Base-by-base conservation (phyloP, 1,140 invertebrate genomes). In the Eueides isabella region DNA sequence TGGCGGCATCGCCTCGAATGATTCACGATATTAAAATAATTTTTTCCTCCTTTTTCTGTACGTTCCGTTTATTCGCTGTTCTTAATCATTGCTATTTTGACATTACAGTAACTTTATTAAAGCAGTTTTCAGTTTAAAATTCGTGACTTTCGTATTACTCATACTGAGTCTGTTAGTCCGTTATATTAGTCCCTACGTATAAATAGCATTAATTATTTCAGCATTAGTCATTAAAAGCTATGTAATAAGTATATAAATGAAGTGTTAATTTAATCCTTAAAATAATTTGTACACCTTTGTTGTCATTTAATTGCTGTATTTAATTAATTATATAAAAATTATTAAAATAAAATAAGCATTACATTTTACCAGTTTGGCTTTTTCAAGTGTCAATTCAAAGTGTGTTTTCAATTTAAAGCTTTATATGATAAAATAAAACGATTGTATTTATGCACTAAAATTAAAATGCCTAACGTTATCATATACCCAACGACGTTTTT, bases 11-110 rank as follows among this genome's bases (percentile, higher is more conserved):
- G 48, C 29, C 28, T 31, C 26, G 69, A 68, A 76, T 90, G 89
- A 91, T 85, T 91, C 88, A 91, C 71, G 66, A 83, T 72, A 85
- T 88, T 66, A 82, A 89, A 91, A 90, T 91, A 89, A 88, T 86
- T 79, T 61, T 80, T 74, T 78, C 82, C 84, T 82, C 86, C 83
- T 85, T 84, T 77, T 82, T 85, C 77, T 77, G 75, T 78, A 74
- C 75, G 64, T 74, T 79, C 80, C 67, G 78, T 77, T 74, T 76
- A 75, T 69, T 78, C 63, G 44, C 61, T 61, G 75, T 79, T 76
- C 79, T 88, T 85, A 86, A 88, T 88, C 83, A 85, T 85, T 73
- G 29, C 62, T 67, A 74, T 78, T 71, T 71, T 80, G 81, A 75
- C 77, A 82, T 79, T 75, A 78, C 48, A 61, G 64, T 80, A 77